Evolutionary conservation across 2,888 invertebrate species (phyloP).

Genomic region (Machimus atricapillus): DNA sequence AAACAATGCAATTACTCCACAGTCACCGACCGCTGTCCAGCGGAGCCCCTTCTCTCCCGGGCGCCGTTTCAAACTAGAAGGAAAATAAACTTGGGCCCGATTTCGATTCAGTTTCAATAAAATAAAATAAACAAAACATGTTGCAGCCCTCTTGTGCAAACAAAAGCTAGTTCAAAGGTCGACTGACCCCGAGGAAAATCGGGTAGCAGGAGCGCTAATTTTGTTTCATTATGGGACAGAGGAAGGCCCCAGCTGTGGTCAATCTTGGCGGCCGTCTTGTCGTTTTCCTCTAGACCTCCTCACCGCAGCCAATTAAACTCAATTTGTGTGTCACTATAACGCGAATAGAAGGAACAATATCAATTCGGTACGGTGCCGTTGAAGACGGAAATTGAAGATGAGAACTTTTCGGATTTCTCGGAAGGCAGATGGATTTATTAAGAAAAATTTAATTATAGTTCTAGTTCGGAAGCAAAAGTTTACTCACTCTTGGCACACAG

Average conservation of each 20-base stretch:
- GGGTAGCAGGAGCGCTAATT: neutral
- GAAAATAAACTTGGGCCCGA: neutral
- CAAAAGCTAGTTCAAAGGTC: conserved; percentile 19
- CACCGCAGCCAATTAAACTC: conserved; percentile 12
- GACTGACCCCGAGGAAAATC: neutral
- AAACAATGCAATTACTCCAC: conserved; percentile 4
- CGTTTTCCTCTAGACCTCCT: neutral
- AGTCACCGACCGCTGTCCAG: conserved; percentile 30
- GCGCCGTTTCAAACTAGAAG: neutral
- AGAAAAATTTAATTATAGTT: neutral
- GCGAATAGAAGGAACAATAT: neutral
- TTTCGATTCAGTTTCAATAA: neutral
- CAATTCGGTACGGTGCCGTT: neutral
- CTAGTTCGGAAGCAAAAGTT: neutral
- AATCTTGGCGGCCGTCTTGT: neutral
- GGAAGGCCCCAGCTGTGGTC: neutral
- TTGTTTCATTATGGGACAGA: neutral
- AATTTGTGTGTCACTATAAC: conserved; percentile 20
- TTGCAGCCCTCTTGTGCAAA: neutral
- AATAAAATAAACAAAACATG: neutral
- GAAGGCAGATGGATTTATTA: neutral
- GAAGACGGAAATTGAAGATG: neutral
- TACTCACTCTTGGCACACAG: neutral
- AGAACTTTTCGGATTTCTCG: neutral
- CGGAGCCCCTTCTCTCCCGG: neutral